Base-by-base conservation (phyloP, 2,888 invertebrate species). In the Halictus quadricinctus region DNA sequence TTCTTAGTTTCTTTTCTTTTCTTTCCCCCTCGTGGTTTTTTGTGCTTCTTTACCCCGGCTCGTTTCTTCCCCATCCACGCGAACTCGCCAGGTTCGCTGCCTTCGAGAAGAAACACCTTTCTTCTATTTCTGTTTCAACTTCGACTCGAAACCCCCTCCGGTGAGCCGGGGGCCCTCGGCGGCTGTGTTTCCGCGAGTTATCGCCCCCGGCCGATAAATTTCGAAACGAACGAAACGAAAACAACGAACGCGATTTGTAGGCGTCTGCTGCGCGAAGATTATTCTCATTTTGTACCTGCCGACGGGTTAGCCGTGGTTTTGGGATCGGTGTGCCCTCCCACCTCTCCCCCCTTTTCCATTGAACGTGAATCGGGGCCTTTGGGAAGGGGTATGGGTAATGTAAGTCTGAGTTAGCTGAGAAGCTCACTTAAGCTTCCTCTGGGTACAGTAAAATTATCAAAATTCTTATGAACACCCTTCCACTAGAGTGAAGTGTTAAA, bases 191-290 rank as follows among this genome's bases (percentile, higher is more conserved):
- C 69, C 81, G 85, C 87, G 83, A 82, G 82, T 83, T 85, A 87
- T 86, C 87, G 88, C 85, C 87, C 86, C 80, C 80, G 86, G 80
- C 87, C 91, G 89, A 92, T 92, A 92, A 92, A 91, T 92, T 21
- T 91, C 89, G 88, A 90, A 88, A 89, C 25, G 88, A 90, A 92
- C 89, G 88, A 90, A 91, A 91, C 90, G 90, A 91, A 91, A 91
- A 88, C 90, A 90, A 86, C 84, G 87, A 79, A 86, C 81, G 88
- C 86, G 77, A 80, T 83, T 79, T 86, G 72, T 88, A 88, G 88
- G 89, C 89, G 87, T 88, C 84, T 83, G 66, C 80, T 50, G 50
- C 76, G 66, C 25, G 41, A 64, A 50, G 72, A 69, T 83, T 83
- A 79, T 84, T 84, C 69, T 76, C 76, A 83, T 79, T 84, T 72